Evolutionary conservation across 2,113 vertebrate genomes (phyloP), one percentile per base, ranked within the genome.

Genomic region (Spizaetus ornatus): DNA sequence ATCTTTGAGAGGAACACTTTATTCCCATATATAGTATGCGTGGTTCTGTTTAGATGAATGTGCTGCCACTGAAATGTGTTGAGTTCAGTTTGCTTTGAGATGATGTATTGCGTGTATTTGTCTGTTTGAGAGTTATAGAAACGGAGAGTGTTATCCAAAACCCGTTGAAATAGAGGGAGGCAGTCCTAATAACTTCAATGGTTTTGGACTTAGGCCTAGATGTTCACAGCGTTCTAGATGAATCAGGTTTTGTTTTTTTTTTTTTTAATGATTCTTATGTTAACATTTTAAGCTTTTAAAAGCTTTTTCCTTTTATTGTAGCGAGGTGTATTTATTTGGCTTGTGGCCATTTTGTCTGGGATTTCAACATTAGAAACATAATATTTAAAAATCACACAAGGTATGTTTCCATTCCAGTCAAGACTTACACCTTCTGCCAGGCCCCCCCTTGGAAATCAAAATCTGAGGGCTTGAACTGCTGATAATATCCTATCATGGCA

Each of bases 1-100:
- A 67, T 94, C 95, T 82, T 82, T 70, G 87, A 93, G 94, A 95
- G 91, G 81, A 95, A 58, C 93, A 36, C 71, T 96, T 97, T 80
- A 93, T 97, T 96, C 71, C 97, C 95, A 95, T 96, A 91, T 95
- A 96, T 96, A 97, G 97, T 95, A 95, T 93, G 20, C 71, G 5
- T 67, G 70, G 71, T 59, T 94, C 73, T 91, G 91, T 59, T 91
- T 94, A 94, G 97, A 96, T 86, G 87, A 96, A 93, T 96, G 89
- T 91, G 77, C 95, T 96, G 93, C 79, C 71, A n/a, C 93, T 95
- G 96, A 97, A 95, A 95, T 65, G 95, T 87, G 94, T 97, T 94
- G 86, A 79, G 83, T 76, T 90, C 82, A 83, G 34, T 96, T 95
- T 86, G 93, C 93, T 95, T 95, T 94, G 84, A 73, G 87, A 90